phyloP scores from a whole-genome alignment of 2,888 invertebrate species.

The Morinoia aosen region DNA sequence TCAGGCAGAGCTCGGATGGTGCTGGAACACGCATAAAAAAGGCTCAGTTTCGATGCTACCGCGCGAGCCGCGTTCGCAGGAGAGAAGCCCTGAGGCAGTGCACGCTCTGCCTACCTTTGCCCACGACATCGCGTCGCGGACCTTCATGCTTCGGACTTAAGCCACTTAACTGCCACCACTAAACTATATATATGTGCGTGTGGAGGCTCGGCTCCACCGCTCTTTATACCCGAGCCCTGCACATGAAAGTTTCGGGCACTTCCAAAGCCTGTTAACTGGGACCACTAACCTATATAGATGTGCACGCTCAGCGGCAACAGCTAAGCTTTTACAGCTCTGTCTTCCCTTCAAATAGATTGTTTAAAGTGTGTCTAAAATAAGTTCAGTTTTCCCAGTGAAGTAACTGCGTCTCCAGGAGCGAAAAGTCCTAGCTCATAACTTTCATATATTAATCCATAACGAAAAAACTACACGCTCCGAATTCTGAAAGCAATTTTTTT shows the following conservation, averaged over 20 bases:
- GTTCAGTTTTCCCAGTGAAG: neutral
- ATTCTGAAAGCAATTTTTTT: neutral
- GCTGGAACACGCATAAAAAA: neutral
- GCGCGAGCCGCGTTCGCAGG: slow-evolving; percentile 38
- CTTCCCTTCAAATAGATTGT: neutral
- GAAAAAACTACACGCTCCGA: neutral
- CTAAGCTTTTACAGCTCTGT: neutral
- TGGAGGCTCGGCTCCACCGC: neutral
- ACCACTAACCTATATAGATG: neutral
- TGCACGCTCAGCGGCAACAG: neutral
- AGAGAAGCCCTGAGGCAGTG: slow-evolving; percentile 6
- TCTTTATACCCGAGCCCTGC: neutral
- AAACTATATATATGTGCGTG: slow-evolving; percentile 14
- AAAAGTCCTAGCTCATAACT: neutral
- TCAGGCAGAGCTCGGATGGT: neutral
- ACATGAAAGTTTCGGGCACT: neutral
- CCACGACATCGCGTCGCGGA: slow-evolving; percentile 26
- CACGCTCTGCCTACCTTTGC: slow-evolving; percentile 51
- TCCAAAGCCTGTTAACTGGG: slow-evolving; percentile 4
- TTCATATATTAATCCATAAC: neutral
- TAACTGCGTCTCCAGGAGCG: neutral
- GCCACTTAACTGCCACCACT: slow-evolving; percentile 35
- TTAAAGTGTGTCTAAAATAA: neutral
- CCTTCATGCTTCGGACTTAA: slow-evolving; percentile 44
- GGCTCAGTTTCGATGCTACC: slow-evolving; percentile 47